Conservation (phyloP, 2,797 vertebrate species). For the Myotis myotis region DNA sequence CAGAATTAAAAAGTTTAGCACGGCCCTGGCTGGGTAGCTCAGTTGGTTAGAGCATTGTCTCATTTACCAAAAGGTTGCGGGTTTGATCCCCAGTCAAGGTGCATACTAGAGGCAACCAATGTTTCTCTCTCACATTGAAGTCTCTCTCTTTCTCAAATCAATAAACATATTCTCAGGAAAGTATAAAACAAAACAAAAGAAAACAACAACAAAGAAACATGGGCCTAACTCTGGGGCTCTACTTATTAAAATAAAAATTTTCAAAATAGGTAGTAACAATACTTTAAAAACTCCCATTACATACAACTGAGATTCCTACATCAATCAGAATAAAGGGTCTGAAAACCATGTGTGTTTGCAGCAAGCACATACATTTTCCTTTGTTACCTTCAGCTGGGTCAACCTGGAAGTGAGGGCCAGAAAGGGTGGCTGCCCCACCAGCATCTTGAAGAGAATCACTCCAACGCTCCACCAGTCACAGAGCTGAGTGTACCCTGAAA, state of each 20-base stretch:
- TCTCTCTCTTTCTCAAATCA: too few relatives aligned
- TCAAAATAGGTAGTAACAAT: not conserved
- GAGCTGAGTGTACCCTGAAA: conserved; percentile 97
- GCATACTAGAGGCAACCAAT: too few relatives aligned
- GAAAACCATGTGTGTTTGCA: not conserved
- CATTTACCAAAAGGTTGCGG: too few relatives aligned
- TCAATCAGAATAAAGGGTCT: not conserved
- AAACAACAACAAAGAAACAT: not conserved
- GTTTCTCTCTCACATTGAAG: too few relatives aligned
- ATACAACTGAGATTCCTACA: not conserved
- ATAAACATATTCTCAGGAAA: too few relatives aligned
- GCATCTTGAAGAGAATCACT: conserved; percentile 99
- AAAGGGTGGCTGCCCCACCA: conserved; percentile 98
- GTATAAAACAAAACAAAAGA: too few relatives aligned
- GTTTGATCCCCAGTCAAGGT: too few relatives aligned
- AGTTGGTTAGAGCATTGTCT: too few relatives aligned
- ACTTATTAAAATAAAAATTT: not conserved
- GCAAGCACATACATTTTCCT: rapidly evolving
- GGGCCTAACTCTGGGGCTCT: not conserved
- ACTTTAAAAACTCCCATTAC: not conserved
- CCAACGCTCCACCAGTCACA: conserved; percentile 99
- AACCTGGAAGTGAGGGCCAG: conserved; percentile 96
- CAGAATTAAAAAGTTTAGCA: not conserved
- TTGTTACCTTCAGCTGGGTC: conserved; percentile 97
- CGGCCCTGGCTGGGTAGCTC: too few relatives aligned